Percentiles rank a stretch among this genome's conserved stretches.
phyloP scores from a whole-genome alignment of 2,797 vertebrate species.

The Erpetoichthys calabaricus region DNA sequence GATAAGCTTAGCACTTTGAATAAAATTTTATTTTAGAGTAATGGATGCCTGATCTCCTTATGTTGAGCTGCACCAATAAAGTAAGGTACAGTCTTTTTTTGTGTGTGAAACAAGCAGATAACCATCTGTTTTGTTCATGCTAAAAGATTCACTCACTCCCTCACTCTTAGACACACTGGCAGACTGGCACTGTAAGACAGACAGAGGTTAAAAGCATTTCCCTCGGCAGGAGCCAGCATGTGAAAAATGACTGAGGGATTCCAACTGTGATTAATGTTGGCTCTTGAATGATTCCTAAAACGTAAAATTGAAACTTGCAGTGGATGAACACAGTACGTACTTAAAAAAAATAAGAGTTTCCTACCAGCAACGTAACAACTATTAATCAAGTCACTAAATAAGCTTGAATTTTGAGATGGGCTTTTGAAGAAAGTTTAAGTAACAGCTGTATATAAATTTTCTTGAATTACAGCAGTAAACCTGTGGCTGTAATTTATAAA shows the following conservation, averaged over 20 bases:
- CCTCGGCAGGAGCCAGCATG: conserved; percentile 14
- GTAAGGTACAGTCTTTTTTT: conserved; percentile 1
- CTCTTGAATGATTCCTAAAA: not conserved
- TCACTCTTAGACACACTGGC: conserved; percentile 13
- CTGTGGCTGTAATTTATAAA: no score
- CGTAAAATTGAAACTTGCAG: no score
- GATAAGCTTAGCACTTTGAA: not conserved
- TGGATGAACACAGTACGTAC: no score
- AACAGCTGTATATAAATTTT: no score
- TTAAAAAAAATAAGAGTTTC: no score
- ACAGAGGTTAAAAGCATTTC: conserved; percentile 19
- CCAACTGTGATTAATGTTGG: conserved; percentile 4
- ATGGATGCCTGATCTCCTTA: not conserved
- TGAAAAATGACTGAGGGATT: conserved; percentile 12
- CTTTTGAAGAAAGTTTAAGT: no score
- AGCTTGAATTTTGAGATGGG: no score
- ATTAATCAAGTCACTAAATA: no score
- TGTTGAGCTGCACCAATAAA: not conserved
- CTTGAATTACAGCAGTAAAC: no score
- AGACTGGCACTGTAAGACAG: conserved; percentile 7
- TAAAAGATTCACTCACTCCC: conserved; percentile 8
- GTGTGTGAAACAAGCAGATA: conserved; percentile 18
- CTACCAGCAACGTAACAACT: no score
- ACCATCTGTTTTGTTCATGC: conserved; percentile 22
- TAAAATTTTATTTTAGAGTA: conserved; percentile 1